phyloP scores from a whole-genome alignment of 2,113 vertebrate species.

The Scalopus aquaticus region DNA sequence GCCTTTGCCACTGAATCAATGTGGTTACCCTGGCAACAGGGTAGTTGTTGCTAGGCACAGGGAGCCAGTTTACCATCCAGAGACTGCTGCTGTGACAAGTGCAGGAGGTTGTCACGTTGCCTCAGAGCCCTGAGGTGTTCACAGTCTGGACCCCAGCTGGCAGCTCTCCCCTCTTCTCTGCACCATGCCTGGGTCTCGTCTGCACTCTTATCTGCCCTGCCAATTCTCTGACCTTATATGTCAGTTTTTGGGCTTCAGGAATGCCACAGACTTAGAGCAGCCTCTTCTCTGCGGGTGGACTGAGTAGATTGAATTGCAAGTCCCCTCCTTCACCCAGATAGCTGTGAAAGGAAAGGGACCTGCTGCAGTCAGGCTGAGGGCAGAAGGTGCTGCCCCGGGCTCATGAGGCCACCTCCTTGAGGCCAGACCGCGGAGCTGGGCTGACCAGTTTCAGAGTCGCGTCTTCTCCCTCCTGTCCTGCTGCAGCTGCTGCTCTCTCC shows the following conservation, averaged over 20 bases:
- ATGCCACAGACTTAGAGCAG: constrained; percentile 52
- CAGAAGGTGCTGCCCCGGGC: background rate
- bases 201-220: constrained; percentile 51
- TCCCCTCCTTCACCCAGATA: background rate
- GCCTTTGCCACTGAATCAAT: constrained; percentile 71
- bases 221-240: constrained; percentile 54
- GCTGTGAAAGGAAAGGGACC: background rate
- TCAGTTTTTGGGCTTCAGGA: constrained; percentile 64
- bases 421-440: background rate
- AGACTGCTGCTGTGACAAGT: constrained; percentile 37
- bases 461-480: background rate
- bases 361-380: background rate
- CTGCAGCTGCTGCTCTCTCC: background rate
- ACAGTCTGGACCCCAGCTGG: constrained; percentile 45
- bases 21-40: constrained; percentile 75
- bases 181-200: background rate
- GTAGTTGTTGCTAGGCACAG: constrained; percentile 74
- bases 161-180: background rate
- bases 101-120: constrained; percentile 63
- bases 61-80: constrained; percentile 64
- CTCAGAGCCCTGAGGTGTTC: constrained; percentile 49
- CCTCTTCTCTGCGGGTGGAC: constrained; percentile 2
- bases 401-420: background rate
- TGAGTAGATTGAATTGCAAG: background rate
- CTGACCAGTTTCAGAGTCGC: background rate